phyloP scores from a whole-genome alignment of 1,140 invertebrate genomes.

The Kradibia gibbosae region DNA sequence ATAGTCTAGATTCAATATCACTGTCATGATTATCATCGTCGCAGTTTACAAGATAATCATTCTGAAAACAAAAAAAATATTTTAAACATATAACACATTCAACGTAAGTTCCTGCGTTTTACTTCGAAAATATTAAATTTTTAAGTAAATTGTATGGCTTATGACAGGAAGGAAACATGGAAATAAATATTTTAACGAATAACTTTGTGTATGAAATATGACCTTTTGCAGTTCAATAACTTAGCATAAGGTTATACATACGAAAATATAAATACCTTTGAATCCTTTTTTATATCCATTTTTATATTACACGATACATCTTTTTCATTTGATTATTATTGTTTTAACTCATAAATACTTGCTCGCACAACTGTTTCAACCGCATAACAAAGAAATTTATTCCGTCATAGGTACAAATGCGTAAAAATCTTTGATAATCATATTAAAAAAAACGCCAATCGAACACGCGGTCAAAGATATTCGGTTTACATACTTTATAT shows the following conservation, averaged over 20 bases:
- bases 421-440: background rate
- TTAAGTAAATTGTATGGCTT: no score
- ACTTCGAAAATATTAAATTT: background rate
- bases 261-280: constrained; percentile 22
- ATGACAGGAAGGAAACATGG: background rate
- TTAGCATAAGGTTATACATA: constrained; percentile 23
- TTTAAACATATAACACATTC: background rate
- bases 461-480: constrained; percentile 4
- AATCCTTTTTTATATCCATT: constrained; percentile 12
- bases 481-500: no score
- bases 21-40: constrained; percentile 53
- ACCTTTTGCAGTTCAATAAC: background rate
- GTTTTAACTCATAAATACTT: background rate
- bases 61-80: constrained; percentile 9
- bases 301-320: constrained; percentile 14
- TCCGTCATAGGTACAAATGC: background rate
- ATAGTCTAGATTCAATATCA: constrained; percentile 60
- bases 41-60: constrained; percentile 3
- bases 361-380: background rate
- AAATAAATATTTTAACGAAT: background rate
- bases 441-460: background rate
- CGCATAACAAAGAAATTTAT: background rate
- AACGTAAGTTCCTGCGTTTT: no score
- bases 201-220: background rate
- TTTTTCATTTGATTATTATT: background rate